Evolutionary conservation across 2,888 invertebrate genomes (phyloP).

Genomic region (Microctonus hyperodae): DNA sequence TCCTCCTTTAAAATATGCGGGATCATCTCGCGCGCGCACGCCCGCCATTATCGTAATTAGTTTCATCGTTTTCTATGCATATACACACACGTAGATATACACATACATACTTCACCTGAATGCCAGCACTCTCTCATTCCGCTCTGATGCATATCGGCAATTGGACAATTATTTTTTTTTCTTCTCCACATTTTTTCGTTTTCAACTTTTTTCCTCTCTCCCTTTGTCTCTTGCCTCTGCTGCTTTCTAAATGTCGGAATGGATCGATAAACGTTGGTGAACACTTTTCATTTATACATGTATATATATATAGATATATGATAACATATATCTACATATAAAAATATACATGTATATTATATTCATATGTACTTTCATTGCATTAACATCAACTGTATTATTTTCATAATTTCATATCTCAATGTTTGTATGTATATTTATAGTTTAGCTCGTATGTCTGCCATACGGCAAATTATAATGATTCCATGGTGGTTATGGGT

Average conservation of each 20-base stretch:
- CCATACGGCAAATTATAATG: background rate
- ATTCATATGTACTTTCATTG: background rate
- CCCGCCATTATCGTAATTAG: slow-evolving; percentile 2
- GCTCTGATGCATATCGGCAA: background rate
- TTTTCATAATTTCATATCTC: background rate
- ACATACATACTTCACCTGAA: background rate
- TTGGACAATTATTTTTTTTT: slow-evolving; percentile 13
- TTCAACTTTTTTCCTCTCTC: background rate
- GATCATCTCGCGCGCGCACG: slow-evolving; percentile 2
- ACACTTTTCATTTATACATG: background rate
- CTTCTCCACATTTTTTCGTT: slow-evolving; percentile 4
- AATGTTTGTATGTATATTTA: background rate
- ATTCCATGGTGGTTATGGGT: background rate
- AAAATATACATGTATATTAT: background rate
- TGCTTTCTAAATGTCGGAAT: slow-evolving; percentile 4
- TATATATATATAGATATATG: background rate
- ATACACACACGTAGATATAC: background rate
- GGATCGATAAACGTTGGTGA: background rate
- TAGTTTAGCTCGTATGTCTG: background rate
- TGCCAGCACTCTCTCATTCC: background rate
- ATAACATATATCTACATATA: no score
- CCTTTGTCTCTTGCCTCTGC: background rate
- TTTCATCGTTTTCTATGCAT: background rate
- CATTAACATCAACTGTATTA: background rate
- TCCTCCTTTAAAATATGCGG: slow-evolving; percentile 1